phyloP scores from a whole-genome alignment of 2,113 vertebrate species.

The Phoenicopterus ruber region DNA sequence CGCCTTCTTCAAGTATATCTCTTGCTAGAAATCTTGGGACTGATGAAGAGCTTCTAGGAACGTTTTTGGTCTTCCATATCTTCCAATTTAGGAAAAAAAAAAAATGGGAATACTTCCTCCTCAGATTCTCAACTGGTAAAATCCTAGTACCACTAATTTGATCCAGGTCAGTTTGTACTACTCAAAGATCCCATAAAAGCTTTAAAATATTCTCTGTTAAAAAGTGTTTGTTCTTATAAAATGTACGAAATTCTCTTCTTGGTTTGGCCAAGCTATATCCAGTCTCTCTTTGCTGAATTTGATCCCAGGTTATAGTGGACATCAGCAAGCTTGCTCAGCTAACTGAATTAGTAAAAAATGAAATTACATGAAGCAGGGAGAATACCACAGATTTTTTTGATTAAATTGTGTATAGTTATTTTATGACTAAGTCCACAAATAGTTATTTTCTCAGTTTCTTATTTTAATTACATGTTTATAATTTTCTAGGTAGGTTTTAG shows the following conservation, averaged over 20 bases:
- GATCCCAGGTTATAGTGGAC: neutral
- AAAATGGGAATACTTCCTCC: neutral
- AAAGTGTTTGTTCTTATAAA: neutral
- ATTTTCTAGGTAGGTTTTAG: neutral
- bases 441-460: neutral
- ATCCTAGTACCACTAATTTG: neutral
- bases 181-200: neutral
- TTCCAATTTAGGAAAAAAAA: neutral
- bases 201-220: neutral
- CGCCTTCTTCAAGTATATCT: neutral
- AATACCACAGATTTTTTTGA: neutral
- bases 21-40: neutral
- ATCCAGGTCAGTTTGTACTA: neutral
- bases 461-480: constrained; percentile 3
- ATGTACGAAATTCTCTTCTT: neutral
- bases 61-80: neutral
- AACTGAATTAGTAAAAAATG: neutral
- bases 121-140: neutral
- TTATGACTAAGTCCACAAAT: neutral
- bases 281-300: neutral
- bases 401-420: neutral
- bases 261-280: neutral
- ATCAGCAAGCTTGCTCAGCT: neutral
- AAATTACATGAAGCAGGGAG: neutral
- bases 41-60: neutral